Base-by-base conservation (phyloP, 2,797 vertebrate genomes). In the Anguilla anguilla region DNA sequence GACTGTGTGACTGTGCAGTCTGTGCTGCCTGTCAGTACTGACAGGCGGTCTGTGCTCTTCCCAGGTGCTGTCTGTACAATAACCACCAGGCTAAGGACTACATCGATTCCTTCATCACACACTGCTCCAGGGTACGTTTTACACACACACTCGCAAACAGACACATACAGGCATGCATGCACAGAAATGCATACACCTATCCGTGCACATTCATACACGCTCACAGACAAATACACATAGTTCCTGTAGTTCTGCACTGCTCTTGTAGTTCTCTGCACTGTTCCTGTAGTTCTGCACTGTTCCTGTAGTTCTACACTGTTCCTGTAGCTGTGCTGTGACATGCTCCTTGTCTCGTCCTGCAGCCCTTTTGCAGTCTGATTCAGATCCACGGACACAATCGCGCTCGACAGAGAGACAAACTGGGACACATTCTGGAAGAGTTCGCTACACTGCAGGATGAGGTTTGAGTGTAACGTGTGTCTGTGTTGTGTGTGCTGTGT, bases 71-170 rank as follows among this genome's bases (percentile, higher is more conserved):
- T 94, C 95, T 99, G 72, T 99, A 99, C 91, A 99, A 99, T 93
- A 99, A 98, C 93, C 98, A 99, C 93, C 99, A 99, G 92, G 99
- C 99, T 43, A 99, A 99, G 94, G 98, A 99, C 93, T 99, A 98
- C 95, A 98, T 99, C 74, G 99, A 99, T 94, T 99, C 98, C 59
- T 99, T 99, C 94, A 98, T 99, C 89, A 98, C 98, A 35, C 99
- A 99, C 90, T 99, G 98, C 89, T 97, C 98, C 90, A 96, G 99
- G 96, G 99, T 99, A 96, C 89, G 97, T 86, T 31, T 57, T n/a
- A 69, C 64, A 69, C 6, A 28, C 64, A n/a, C n/a, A n/a, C 2
- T n/a, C 64, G 6, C 22, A 1, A n/a, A 67, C 64, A 67, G 22
- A 3, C 4, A 17, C 17, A 25, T 22, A 64, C 5, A 64, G 17